Conservation (phyloP, 1,140 invertebrate species). For the Saxidomus purpurata region DNA sequence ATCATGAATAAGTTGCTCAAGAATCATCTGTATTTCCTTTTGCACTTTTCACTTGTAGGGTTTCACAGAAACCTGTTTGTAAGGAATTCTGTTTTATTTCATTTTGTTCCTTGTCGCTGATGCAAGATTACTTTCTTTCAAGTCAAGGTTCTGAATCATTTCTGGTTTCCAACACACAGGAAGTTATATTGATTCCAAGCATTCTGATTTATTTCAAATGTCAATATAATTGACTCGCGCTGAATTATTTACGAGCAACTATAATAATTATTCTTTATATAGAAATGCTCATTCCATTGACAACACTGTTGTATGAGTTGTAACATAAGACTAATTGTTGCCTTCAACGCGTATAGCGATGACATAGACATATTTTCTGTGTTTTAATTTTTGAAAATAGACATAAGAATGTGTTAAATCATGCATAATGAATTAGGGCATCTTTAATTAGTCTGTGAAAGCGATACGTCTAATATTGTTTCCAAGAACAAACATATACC, state of each 20-base stretch:
- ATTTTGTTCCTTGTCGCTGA: neutral
- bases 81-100: neutral
- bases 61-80: conserved; percentile 17
- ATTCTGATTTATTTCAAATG: conserved; percentile 62
- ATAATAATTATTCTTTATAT: conserved; percentile 38
- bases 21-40: too few species aligned
- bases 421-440: conserved; percentile 12
- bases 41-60: neutral
- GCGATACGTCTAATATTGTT: too few species aligned
- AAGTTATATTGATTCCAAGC: conserved; percentile 41
- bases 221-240: conserved; percentile 59
- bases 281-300: conserved; percentile 14
- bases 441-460: neutral
- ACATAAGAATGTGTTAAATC: conserved; percentile 4
- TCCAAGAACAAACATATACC: too few species aligned
- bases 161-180: conserved; percentile 28
- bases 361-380: neutral
- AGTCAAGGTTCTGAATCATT: conserved; percentile 22
- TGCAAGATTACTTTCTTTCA: conserved; percentile 31
- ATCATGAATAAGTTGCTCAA: too few species aligned
- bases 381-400: conserved; percentile 1
- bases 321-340: conserved; percentile 30
- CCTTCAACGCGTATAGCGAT: neutral
- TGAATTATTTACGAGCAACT: conserved; percentile 59
- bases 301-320: neutral